Evolutionary conservation across 2,797 vertebrate species (phyloP).

Genomic region (Numenius phaeopus): DNA sequence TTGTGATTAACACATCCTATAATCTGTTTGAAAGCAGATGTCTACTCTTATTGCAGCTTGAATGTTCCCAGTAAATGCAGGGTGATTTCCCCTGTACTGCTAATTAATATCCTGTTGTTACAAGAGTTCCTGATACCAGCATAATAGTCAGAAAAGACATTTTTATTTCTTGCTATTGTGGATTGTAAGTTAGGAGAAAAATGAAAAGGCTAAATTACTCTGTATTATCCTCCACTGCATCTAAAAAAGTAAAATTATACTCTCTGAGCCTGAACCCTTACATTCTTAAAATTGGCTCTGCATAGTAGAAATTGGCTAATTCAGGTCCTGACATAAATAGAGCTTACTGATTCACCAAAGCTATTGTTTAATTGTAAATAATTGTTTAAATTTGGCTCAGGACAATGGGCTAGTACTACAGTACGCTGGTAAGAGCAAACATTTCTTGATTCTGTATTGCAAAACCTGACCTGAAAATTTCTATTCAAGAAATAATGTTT

Average conservation of each 20-base stretch:
- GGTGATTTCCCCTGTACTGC: background rate
- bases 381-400: background rate
- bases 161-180: conserved; percentile 17
- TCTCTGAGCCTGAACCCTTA: background rate
- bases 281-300: background rate
- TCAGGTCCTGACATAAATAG: background rate
- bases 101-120: conserved; percentile 42
- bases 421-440: background rate
- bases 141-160: conserved; percentile 22
- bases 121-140: background rate
- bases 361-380: no score
- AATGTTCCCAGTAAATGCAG: conserved; percentile 3
- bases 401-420: background rate
- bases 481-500: background rate
- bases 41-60: background rate
- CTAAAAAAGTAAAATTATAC: background rate
- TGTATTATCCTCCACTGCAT: background rate
- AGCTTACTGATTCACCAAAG: background rate
- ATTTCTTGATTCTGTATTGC: background rate
- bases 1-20: background rate
- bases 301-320: background rate
- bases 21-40: conserved; percentile 4
- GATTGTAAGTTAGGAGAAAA: background rate
- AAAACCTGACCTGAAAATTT: background rate
- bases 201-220: background rate